These are phyloP conservation scores for Syngnathus floridae DNA, from an alignment of 2,113 vertebrate genomes.

Conservation along the genomic window DNA sequence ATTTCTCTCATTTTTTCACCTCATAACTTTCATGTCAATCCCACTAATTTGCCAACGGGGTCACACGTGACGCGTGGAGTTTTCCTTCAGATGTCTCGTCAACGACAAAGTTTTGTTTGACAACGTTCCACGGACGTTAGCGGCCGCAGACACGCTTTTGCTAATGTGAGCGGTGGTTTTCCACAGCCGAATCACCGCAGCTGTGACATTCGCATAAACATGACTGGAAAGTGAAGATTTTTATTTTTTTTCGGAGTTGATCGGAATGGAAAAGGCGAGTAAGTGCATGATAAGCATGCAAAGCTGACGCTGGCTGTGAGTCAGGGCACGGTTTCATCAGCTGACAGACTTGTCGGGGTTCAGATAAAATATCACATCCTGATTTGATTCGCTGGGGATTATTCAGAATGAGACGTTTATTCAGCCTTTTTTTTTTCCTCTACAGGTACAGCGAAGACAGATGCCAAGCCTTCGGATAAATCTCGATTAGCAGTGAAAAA, in stretches of 20 bases:
- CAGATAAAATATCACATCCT: conserved; percentile 53
- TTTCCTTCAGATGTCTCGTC: conserved; percentile 6
- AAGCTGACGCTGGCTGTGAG: conserved; percentile 24
- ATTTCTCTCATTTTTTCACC: conserved; percentile 30
- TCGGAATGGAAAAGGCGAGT: conserved; percentile 62
- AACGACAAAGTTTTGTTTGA: conserved; percentile 11
- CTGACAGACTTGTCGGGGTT: conserved; percentile 41
- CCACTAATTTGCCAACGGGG: conserved; percentile 31
- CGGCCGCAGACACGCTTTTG: conserved; percentile 40
- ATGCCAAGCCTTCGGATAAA: conserved; percentile 80
- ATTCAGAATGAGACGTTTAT: conserved; percentile 11
- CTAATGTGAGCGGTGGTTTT: conserved; percentile 29
- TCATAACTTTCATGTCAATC: conserved; percentile 42
- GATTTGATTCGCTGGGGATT: conserved; percentile 34
- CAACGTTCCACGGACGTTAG: conserved; percentile 27
- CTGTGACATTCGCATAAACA: conserved; percentile 30
- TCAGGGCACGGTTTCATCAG: conserved; percentile 43
- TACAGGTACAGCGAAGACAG: conserved; percentile 52
- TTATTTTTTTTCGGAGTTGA: conserved; percentile 12
- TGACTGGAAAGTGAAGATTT: conserved; percentile 49
- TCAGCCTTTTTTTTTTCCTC: conserved; percentile 4
- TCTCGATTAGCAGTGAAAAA: conserved; percentile 81
- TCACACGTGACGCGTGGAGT: conserved; percentile 1
- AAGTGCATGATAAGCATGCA: conserved; percentile 45
- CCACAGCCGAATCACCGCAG: conserved; percentile 25